These are phyloP conservation scores for Drosophila emarginata DNA, from an alignment of 2,888 invertebrate genomes.

Conservation along the genomic window DNA sequence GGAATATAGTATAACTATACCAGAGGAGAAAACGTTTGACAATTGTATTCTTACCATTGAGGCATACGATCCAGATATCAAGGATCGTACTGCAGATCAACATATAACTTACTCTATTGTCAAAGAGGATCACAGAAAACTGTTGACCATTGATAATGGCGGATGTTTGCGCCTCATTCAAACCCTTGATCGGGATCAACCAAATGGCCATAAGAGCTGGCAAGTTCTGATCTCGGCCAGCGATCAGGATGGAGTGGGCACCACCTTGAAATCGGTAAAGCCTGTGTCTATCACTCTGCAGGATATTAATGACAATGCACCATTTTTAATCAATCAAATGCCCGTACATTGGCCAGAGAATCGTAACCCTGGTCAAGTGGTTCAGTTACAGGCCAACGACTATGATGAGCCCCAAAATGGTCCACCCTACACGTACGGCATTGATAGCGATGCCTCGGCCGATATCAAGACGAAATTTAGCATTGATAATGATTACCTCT, in stretches of 20 bases:
- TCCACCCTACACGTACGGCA: slow-evolving; percentile 90
- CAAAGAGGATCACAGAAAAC: slow-evolving; percentile 87
- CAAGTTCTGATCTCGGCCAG: slow-evolving; percentile 89
- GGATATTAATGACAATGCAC: slow-evolving; percentile 98
- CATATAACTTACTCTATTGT: slow-evolving; percentile 90
- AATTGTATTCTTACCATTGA: slow-evolving; percentile 88
- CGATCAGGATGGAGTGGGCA: slow-evolving; percentile 89
- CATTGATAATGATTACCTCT: slow-evolving; percentile 87
- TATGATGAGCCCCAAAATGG: slow-evolving; percentile 92
- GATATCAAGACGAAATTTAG: slow-evolving; percentile 89
- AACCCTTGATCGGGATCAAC: slow-evolving; percentile 94
- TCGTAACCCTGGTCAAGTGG: slow-evolving; percentile 87
- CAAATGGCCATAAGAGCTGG: slow-evolving; percentile 91
- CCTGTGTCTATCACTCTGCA: slow-evolving; percentile 87
- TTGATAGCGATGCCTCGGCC: slow-evolving; percentile 84
- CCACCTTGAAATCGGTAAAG: slow-evolving; percentile 84
- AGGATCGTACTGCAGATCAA: slow-evolving; percentile 88
- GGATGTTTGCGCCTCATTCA: slow-evolving; percentile 87
- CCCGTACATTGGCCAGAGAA: slow-evolving; percentile 94
- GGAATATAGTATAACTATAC: slow-evolving; percentile 88
- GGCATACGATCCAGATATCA: slow-evolving; percentile 94
- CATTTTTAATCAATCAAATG: slow-evolving; percentile 90
- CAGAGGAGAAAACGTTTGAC: slow-evolving; percentile 88
- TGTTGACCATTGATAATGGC: slow-evolving; percentile 88
- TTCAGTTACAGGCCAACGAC: slow-evolving; percentile 89